Conservation (phyloP, 2,113 vertebrate genomes). For the Hystrix cristata region DNA sequence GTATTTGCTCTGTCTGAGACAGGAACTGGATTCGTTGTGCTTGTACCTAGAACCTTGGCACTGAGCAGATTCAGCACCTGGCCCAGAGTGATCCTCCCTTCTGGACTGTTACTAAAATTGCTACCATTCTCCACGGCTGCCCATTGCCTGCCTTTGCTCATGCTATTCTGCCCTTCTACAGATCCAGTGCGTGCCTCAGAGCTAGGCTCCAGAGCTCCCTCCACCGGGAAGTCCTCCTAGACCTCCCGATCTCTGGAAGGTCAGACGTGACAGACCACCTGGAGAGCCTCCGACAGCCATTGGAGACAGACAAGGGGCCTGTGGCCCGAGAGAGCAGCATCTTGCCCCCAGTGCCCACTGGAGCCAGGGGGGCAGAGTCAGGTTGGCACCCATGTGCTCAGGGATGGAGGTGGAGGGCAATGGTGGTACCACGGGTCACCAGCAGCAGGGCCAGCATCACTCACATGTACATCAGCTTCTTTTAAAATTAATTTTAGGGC, state of each 20-base stretch:
- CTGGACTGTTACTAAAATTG: background rate
- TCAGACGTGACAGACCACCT: background rate
- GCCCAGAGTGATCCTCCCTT: background rate
- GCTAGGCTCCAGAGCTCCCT: background rate
- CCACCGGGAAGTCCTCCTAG: background rate
- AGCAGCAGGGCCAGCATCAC: constrained; percentile 64
- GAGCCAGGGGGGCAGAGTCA: background rate
- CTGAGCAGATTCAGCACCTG: background rate
- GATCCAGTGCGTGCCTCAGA: background rate
- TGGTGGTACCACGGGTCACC: constrained; percentile 52
- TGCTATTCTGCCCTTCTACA: background rate
- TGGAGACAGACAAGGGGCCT: background rate
- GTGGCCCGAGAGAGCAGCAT: background rate
- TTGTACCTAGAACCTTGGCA: background rate
- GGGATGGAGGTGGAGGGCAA: constrained; percentile 31
- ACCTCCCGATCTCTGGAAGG: background rate
- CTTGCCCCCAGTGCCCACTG: background rate
- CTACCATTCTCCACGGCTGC: background rate
- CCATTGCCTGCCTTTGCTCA: background rate
- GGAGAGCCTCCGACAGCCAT: background rate
- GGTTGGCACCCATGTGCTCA: constrained; percentile 39
- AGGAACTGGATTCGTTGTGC: background rate
- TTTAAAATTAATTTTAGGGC: too few relatives aligned
- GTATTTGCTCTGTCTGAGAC: background rate
- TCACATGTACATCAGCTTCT: too few relatives aligned